phyloP scores from a whole-genome alignment of 1,140 invertebrate genomes.

The Tetragonula clypearis region DNA sequence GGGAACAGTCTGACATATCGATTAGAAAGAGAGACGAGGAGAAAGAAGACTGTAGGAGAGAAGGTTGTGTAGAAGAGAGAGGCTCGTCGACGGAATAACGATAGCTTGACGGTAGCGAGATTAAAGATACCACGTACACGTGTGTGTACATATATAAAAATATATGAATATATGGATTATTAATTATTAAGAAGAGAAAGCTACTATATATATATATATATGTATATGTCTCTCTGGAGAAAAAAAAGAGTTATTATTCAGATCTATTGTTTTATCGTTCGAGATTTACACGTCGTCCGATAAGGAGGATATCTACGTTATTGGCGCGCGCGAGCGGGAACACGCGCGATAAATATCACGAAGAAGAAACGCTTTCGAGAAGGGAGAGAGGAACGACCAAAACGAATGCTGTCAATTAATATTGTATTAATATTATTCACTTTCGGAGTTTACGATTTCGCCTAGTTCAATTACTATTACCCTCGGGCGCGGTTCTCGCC shows the following conservation, averaged over 20 bases:
- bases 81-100: neutral
- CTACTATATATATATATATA: slow-evolving; percentile 13
- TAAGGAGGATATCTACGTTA: neutral
- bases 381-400: slow-evolving; percentile 60
- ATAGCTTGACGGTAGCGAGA: neutral
- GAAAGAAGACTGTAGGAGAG: neutral
- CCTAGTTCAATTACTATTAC: slow-evolving; percentile 70
- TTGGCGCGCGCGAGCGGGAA: neutral
- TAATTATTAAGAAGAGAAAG: slow-evolving; percentile 2
- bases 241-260: slow-evolving; percentile 6
- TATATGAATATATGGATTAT: slow-evolving; percentile 36
- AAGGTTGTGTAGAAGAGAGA: neutral
- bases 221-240: slow-evolving; percentile 1
- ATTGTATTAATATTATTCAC: slow-evolving; percentile 21
- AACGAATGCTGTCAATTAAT: slow-evolving; percentile 80
- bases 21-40: neutral
- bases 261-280: slow-evolving; percentile 37
- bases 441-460: slow-evolving; percentile 31
- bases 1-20: slow-evolving; percentile 47
- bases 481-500: slow-evolving; percentile 51
- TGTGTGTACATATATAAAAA: slow-evolving; percentile 38
- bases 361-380: neutral
- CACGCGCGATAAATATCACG: neutral
- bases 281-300: slow-evolving; percentile 16
- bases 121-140: slow-evolving; percentile 35